Evolutionary conservation across 2,888 invertebrate genomes (phyloP), one percentile per base, ranked within the genome.

Genomic region (Helobdella robusta): DNA sequence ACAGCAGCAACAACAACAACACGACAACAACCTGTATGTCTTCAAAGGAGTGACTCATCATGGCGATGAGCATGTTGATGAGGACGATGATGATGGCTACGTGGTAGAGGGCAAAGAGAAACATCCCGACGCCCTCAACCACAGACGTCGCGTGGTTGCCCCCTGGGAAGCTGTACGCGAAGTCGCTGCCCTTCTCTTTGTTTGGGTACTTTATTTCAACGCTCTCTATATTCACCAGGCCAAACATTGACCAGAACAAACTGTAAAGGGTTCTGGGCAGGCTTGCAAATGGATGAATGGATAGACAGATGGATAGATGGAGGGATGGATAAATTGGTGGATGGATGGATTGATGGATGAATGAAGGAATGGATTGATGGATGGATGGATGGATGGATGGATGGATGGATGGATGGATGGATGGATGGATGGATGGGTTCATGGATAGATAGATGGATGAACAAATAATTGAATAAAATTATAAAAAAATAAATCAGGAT

Each of bases 31-130:
- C 79, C 74, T 79, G 78, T 50, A 88, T 85, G 72, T 84, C 83
- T 76, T 86, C 86, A 74, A 86, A 87, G 0, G 87, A 86, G 71
- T 86, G 86, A 1, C 87, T 85, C 86, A 88, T 87, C 78, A 81
- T 79, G n/a, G 87, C 88, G 73, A 87, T 86, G 32, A 81, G 74
- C 88, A 88, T 88, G 77, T 88, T 88, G 69, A 88, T 79, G 44
- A 87, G 84, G 69, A 88, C 84, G 70, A 87, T 84, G 66, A 87
- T 86, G 65, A 85, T 84, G 72, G 87, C 83, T 40, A 87, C 84
- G 79, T 86, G 86, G 76, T 86, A 88, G 68, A 77, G 81, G 72
- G 77, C 74, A 73, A 79, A 80, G 61, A 81, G 83, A 68, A 85
- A 82, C 74, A 86, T 86, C 44, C 87, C 88, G 59, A 87, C 83